Evolutionary conservation across 2,113 vertebrate species (phyloP), one percentile per base, ranked within the genome.

Genomic region (Campylorhamphus procurvoides): DNA sequence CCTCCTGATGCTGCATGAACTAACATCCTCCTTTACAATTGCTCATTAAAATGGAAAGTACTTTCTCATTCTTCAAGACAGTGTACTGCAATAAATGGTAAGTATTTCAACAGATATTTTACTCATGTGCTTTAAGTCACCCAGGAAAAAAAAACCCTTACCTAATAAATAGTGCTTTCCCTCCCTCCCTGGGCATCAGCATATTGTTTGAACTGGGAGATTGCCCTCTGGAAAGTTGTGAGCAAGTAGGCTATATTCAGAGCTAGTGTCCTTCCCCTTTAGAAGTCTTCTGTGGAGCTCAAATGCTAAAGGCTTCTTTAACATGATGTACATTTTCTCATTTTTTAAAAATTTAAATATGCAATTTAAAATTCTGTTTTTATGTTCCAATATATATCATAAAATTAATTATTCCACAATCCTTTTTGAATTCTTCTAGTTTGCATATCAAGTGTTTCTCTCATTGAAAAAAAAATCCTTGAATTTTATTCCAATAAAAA

Each of bases 381-480:
- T 88, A n/a, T 91, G 15, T 94, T 93, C 35, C 50, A 59, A 80
- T 84, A 93, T 82, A 85, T 91, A 91, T 53, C 44, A 87, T 80
- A 76, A 95, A 97, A 95, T 92, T 96, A 97, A 93, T 93, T 96
- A 96, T 96, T 97, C 78, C 87, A 63, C 35, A 76, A 42, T 79
- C 33, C 62, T 91, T 93, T 95, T 83, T 93, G 75, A 91, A 50
- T 95, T 94, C 44, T 90, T 84, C 84, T 96, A 85, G 58, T 96
- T 96, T 94, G 82, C 93, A 96, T 95, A 96, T 96, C 95, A 96
- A 97, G 37, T 85, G 74, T 85, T 87, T 93, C 33, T 89, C 37
- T 55, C 82, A 73, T 47, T 76, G 49, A 22, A 75, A 88, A 82
- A 83, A 89, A 56, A 94, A 91, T 83, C 90, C 89, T 96, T 97